These are phyloP conservation scores for Bubo blakistoni DNA, from an alignment of 2,113 vertebrate species.

Conservation along the genomic window DNA sequence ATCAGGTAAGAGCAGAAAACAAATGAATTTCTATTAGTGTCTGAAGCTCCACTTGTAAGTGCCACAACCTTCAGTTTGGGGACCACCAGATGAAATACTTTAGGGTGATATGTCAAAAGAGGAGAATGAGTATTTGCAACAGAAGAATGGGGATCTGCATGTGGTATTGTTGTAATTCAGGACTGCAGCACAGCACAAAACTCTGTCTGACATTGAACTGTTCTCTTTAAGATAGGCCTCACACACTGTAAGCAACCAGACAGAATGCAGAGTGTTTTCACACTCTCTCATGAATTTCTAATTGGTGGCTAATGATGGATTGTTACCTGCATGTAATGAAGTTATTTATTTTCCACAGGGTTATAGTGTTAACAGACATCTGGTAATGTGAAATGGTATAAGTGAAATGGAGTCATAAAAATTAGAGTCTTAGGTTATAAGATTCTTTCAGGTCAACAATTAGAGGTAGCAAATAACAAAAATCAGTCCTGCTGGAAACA, in stretches of 20 bases:
- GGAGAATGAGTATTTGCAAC: not conserved
- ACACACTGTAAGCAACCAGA: not conserved
- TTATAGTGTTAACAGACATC: not conserved
- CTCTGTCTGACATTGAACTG: not conserved
- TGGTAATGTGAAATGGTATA: conserved; percentile 7
- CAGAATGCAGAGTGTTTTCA: not conserved
- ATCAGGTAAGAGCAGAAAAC: not conserved
- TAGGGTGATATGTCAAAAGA: not conserved
- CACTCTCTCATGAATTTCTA: conserved; percentile 35
- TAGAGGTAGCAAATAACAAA: not conserved
- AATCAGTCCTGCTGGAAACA: not conserved
- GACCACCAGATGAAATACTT: conserved; percentile 3
- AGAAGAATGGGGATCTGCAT: not conserved
- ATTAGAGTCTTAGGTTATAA: not conserved
- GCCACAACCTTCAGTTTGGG: not conserved
- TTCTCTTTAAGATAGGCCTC: not conserved
- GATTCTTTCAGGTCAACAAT: not conserved
- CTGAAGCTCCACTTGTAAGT: not conserved
- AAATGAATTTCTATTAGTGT: not conserved
- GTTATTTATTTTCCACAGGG: conserved; percentile 13
- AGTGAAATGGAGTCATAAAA: conserved; percentile 12
- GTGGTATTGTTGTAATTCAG: not conserved
- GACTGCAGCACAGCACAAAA: not conserved
- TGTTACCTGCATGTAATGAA: not conserved
- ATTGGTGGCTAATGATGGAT: conserved; percentile 39